phyloP scores from a whole-genome alignment of 1,140 invertebrate species.

The Colletes gigas region DNA sequence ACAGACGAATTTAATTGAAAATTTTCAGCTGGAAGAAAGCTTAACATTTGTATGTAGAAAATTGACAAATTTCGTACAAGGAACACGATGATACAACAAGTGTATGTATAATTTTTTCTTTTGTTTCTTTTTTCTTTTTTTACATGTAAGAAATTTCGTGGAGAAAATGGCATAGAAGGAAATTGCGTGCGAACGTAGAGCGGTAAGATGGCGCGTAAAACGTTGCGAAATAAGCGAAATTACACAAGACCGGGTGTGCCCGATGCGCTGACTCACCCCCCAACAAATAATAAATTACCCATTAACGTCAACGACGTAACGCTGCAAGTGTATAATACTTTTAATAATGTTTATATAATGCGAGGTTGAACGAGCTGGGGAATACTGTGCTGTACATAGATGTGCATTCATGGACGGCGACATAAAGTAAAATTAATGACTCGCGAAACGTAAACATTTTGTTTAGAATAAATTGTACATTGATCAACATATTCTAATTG shows the following conservation, averaged over 20 bases:
- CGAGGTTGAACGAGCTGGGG: slow-evolving; percentile 52
- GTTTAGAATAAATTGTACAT: slow-evolving; percentile 82
- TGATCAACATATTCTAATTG: slow-evolving; percentile 72
- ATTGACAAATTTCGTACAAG: background rate
- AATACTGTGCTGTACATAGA: slow-evolving; percentile 77
- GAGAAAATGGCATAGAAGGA: background rate
- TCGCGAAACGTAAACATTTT: slow-evolving; percentile 77
- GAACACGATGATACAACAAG: background rate
- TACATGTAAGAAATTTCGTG: background rate
- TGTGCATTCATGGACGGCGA: slow-evolving; percentile 59
- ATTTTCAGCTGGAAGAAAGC: background rate
- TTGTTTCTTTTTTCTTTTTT: background rate
- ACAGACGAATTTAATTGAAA: background rate
- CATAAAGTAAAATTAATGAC: slow-evolving; percentile 70
- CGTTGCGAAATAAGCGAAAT: slow-evolving; percentile 34
- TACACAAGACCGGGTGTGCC: slow-evolving; percentile 43
- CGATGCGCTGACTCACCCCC: slow-evolving; percentile 20
- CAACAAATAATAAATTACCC: slow-evolving; percentile 33
- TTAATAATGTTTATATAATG: slow-evolving; percentile 80
- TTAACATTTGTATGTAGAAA: background rate
- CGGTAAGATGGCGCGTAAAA: slow-evolving; percentile 5
- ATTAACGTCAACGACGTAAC: slow-evolving; percentile 71
- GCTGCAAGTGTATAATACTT: slow-evolving; percentile 80
- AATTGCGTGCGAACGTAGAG: too few species aligned
- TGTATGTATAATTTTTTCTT: background rate